Evolutionary conservation across 2,888 invertebrate species (phyloP).

Genomic region (Himalopsyche anomala): DNA sequence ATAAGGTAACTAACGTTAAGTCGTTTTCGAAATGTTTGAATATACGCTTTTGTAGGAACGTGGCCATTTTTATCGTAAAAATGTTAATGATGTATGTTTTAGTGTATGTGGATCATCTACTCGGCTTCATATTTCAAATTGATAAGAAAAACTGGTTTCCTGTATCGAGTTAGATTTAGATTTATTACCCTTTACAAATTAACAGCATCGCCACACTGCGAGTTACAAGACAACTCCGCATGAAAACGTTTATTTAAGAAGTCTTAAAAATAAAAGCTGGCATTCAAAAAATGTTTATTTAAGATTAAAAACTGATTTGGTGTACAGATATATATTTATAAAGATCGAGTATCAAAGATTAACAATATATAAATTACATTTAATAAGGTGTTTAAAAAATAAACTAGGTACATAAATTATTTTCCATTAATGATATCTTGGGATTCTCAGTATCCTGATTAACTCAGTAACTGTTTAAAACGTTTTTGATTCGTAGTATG

Average conservation of each 20-base stretch:
- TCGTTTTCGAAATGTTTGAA: conserved; percentile 47
- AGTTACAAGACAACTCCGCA: conserved; percentile 19
- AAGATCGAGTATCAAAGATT: too few relatives aligned
- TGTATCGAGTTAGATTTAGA: conserved; percentile 1
- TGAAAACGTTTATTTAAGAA: conserved; percentile 27
- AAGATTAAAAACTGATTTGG: too few relatives aligned
- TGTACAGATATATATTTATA: too few relatives aligned
- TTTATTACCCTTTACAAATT: conserved; percentile 26
- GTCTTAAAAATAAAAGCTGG: background rate
- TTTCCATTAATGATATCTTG: too few relatives aligned
- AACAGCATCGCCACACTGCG: conserved; percentile 1
- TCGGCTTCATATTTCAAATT: conserved; percentile 21
- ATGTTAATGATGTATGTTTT: conserved; percentile 60
- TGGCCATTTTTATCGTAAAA: conserved; percentile 56
- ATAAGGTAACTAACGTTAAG: conserved; percentile 50
- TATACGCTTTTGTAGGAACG: conserved; percentile 49
- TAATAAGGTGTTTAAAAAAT: too few relatives aligned
- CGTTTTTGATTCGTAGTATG: too few relatives aligned
- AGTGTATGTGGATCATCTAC: conserved; percentile 55
- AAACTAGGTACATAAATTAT: too few relatives aligned
- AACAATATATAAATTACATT: too few relatives aligned
- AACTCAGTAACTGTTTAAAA: too few relatives aligned
- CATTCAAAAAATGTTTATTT: too few relatives aligned
- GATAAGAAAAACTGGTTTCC: conserved; percentile 26
- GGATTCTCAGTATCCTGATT: too few relatives aligned